These are phyloP conservation scores for Cheilinus undulatus DNA, from an alignment of 2,113 vertebrate species.

Conservation along the genomic window DNA sequence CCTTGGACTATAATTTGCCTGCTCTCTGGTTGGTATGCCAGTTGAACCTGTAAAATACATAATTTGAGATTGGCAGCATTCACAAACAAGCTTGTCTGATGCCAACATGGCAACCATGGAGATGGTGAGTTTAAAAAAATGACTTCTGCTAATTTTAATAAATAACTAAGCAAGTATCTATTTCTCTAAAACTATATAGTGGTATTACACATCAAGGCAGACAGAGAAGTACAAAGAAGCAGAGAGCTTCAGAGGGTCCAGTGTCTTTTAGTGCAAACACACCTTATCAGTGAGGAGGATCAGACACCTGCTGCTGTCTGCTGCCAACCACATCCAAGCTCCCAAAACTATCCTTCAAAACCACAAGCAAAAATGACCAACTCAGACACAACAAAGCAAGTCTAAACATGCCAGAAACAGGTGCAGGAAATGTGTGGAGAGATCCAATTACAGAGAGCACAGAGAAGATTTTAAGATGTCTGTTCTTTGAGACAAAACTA, in stretches of 20 bases:
- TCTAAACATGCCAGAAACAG: conserved; percentile 55
- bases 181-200: conserved; percentile 31
- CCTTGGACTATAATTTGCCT: conserved; percentile 33
- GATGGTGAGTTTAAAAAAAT: conserved; percentile 19
- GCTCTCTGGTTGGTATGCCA: conserved; percentile 39
- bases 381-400: conserved; percentile 49
- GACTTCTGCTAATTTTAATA: conserved; percentile 44
- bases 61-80: conserved; percentile 44
- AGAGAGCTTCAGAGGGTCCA: conserved; percentile 20
- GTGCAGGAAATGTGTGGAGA: conserved; percentile 34
- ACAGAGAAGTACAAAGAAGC: conserved; percentile 27
- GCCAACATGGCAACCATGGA: conserved; percentile 32
- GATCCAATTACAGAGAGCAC: conserved; percentile 49
- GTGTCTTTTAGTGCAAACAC: conserved; percentile 56
- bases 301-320: conserved; percentile 72
- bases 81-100: conserved; percentile 23
- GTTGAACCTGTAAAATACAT: conserved; percentile 46
- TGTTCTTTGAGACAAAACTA: conserved; percentile 44
- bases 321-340: conserved; percentile 40
- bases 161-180: conserved; percentile 40
- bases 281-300: conserved; percentile 63
- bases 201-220: conserved; percentile 25
- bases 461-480: conserved; percentile 3
- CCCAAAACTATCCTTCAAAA: conserved; percentile 60
- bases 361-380: conserved; percentile 27